Percentiles rank a stretch among this genome's conserved stretches.
These are phyloP conservation scores for Syrrhaptes paradoxus DNA, from an alignment of 2,113 vertebrate species.

Conservation along the genomic window DNA sequence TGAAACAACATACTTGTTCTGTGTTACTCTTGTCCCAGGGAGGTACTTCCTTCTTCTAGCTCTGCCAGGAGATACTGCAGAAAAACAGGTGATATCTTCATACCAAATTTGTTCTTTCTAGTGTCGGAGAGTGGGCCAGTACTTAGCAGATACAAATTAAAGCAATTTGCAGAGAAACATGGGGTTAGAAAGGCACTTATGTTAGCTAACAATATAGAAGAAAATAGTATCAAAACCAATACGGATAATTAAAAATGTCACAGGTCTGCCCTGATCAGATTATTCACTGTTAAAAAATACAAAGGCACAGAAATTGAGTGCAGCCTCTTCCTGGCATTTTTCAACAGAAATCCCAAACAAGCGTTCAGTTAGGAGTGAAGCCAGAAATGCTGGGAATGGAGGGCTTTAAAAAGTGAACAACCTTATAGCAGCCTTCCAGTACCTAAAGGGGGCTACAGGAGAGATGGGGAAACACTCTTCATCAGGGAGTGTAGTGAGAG, in stretches of 20 bases:
- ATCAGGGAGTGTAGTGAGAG: too few species aligned
- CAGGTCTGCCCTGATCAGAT: background rate
- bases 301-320: background rate
- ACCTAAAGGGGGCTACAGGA: too few species aligned
- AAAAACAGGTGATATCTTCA: background rate
- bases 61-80: background rate
- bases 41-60: background rate
- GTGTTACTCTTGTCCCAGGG: background rate
- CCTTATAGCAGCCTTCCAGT: too few species aligned
- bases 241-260: background rate
- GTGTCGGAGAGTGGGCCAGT: background rate
- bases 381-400: background rate
- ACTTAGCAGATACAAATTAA: background rate
- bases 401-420: background rate
- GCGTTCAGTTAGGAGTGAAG: background rate
- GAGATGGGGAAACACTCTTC: too few species aligned
- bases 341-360: background rate
- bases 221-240: background rate
- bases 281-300: background rate
- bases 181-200: background rate
- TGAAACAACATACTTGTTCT: accelerated
- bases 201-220: background rate
- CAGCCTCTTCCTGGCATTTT: background rate
- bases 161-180: background rate
- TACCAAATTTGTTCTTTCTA: background rate